Conservation (phyloP, 2,888 invertebrate species). For the Oligia latruncula region DNA sequence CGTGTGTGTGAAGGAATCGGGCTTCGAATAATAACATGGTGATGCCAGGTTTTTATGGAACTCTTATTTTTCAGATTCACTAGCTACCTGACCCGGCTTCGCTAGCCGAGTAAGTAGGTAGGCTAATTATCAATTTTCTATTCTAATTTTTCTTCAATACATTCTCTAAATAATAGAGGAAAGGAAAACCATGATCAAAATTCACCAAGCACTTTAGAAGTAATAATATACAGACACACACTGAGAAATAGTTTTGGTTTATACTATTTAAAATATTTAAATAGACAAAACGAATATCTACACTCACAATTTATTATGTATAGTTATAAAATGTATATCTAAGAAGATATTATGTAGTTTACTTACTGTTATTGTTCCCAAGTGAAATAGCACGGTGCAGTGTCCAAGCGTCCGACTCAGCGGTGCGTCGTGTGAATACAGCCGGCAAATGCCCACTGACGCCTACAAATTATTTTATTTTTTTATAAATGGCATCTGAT, state of each 20-base stretch:
- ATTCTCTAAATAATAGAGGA: not conserved
- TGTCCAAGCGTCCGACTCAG: constrained; percentile 98
- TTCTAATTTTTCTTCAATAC: not conserved
- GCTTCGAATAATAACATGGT: not conserved
- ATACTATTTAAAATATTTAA: not conserved
- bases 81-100: not conserved
- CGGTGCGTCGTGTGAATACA: constrained; percentile 95
- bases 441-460: constrained; percentile 95
- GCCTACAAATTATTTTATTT: constrained; percentile 80
- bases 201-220: not conserved
- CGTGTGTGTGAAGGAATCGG: not conserved
- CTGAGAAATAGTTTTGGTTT: not conserved
- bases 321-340: not conserved
- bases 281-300: constrained; percentile 2
- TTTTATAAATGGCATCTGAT: no score
- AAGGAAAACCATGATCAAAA: not conserved
- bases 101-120: not conserved
- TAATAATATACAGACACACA: not conserved
- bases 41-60: not conserved
- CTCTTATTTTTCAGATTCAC: not conserved
- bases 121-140: not conserved
- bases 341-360: not conserved
- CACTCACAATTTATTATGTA: not conserved
- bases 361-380: constrained; percentile 78
- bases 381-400: constrained; percentile 93